These are phyloP conservation scores for Drosophila pandora DNA, from an alignment of 1,140 invertebrate species.

Conservation along the genomic window DNA sequence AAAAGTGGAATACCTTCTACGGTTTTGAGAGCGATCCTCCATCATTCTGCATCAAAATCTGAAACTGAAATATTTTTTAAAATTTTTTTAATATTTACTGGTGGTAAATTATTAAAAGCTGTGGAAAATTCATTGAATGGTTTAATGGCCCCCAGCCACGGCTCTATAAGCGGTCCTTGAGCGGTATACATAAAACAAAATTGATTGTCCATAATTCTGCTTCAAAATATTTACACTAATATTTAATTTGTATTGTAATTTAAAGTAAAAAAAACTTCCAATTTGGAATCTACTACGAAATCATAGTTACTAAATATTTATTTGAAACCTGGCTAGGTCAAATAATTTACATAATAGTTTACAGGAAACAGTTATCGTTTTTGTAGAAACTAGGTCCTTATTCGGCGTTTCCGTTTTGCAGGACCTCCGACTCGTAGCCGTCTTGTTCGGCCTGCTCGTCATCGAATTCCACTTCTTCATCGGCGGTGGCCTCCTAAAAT, in stretches of 20 bases:
- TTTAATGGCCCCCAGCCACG: too few species aligned
- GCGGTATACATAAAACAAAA: too few species aligned
- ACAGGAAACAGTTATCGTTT: slow-evolving; percentile 56
- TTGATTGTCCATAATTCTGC: too few species aligned
- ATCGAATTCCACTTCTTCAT: slow-evolving; percentile 89
- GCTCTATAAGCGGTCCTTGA: too few species aligned
- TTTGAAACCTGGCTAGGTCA: slow-evolving; percentile 39
- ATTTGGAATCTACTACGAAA: slow-evolving; percentile 24
- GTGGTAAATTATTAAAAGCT: too few species aligned
- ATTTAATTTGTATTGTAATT: background rate
- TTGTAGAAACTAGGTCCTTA: slow-evolving; percentile 11
- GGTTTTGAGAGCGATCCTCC: too few species aligned
- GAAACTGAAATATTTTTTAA: too few species aligned
- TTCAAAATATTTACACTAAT: too few species aligned
- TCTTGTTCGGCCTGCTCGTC: slow-evolving; percentile 86
- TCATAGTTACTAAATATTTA: slow-evolving; percentile 40
- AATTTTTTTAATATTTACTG: too few species aligned
- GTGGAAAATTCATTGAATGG: too few species aligned
- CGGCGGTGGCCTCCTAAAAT: slow-evolving; percentile 89
- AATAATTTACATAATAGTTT: slow-evolving; percentile 55
- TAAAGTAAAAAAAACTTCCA: background rate
- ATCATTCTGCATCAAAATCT: too few species aligned
- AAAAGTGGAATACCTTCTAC: too few species aligned
- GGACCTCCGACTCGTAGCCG: slow-evolving; percentile 65
- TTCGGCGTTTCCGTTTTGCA: slow-evolving; percentile 72